Base-by-base conservation (phyloP, 2,888 invertebrate genomes). In the Pollenia griseotomentosa region DNA sequence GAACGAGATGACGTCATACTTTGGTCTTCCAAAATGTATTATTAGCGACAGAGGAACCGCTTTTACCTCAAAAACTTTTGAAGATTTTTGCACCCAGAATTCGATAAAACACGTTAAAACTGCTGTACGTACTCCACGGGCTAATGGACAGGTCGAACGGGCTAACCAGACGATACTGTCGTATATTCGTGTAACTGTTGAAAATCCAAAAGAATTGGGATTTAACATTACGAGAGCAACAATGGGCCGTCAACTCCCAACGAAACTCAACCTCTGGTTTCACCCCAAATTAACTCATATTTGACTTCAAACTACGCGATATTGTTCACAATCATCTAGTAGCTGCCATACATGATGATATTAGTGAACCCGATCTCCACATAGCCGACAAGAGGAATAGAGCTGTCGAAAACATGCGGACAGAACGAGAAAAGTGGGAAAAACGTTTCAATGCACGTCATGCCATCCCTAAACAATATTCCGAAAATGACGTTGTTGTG, bases 61-160 rank as follows among this genome's bases (percentile, higher is more conserved):
- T 11, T 87, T 71, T 19, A 87, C 87, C 10, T 81, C 84, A 1
- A 90, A n/a, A 86, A 90, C 8, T 87, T 90, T 33, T 90, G 85
- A 75, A 88, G 85, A 57, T 8, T 85, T 57, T 51, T 66, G 59
- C 19, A 4, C 12, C 11, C 9, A 12, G 1, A 12, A 65, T 5
- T 14, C 6, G 12, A 61, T 42, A 16, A 11, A 11, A 44, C 63
- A 44, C 14, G 11, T 63, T 3, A 42, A 63, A 44, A 63, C 44
- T 4, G 63, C 16, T 5, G 63, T 44, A 2, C 61, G n/a, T 12
- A 42, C 61, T n/a, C 61, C 42, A 2, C 14, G 42, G n/a, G 40
- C 61, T 9, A 61, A 61, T 14, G 61, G 40, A 9, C 63, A 65
- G 42, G 66, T 81, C 33, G 77, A 81, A 59, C 16, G 77, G 1